A percentile compares a stretch with the other conserved stretches of the same genome.
Evolutionary conservation across 2,113 vertebrate genomes (phyloP).

Genomic region (Canis aureus): DNA sequence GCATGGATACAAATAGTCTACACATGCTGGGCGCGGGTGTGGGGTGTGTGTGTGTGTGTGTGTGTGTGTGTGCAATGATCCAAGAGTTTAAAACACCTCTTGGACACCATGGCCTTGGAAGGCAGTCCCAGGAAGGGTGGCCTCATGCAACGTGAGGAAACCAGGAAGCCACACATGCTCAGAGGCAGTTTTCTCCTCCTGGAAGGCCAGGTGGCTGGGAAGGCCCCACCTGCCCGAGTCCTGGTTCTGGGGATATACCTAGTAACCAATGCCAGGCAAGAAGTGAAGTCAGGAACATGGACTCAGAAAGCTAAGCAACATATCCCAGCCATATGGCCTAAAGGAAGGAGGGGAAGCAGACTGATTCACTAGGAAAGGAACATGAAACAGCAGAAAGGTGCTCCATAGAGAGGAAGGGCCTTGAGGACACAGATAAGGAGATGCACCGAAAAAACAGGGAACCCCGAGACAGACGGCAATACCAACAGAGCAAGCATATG

Average conservation of each 20-base stretch:
- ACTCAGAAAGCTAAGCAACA: neutral
- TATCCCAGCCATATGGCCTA: neutral
- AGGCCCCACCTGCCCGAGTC: too few species aligned
- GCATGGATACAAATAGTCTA: neutral
- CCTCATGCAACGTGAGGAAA: neutral
- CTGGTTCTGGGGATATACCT: neutral
- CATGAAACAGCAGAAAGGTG: neutral
- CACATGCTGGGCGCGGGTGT: neutral
- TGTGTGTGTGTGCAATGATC: too few species aligned
- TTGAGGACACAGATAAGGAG: neutral
- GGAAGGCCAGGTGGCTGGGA: neutral
- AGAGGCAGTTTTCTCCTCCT: neutral
- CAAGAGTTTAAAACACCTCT: neutral
- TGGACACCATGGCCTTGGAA: neutral
- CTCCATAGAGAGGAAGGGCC: neutral
- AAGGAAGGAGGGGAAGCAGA: neutral
- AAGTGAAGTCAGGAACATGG: neutral
- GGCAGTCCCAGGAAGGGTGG: neutral
- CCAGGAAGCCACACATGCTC: neutral
- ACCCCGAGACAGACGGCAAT: neutral
- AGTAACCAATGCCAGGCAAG: neutral
- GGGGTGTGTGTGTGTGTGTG: too few species aligned
- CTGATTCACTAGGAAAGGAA: neutral
- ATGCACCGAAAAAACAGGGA: neutral
- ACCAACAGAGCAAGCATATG: too few species aligned